A percentile compares a stretch with the other conserved stretches of the same genome.
phyloP scores from a whole-genome alignment of 2,888 invertebrate genomes.

The Scaptomyza polygonia region DNA sequence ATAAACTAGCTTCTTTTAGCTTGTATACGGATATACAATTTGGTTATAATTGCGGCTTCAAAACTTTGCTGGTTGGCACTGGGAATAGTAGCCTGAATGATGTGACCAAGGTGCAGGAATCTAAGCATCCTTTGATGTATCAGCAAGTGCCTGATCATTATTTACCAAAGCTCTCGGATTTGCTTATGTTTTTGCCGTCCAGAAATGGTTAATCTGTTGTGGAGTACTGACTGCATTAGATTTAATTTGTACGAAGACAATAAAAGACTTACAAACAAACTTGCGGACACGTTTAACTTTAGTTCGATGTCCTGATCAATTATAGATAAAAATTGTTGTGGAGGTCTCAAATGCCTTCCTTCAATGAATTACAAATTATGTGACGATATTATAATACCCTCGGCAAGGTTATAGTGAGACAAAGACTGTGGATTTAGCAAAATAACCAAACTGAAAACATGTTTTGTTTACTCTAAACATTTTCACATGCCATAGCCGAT shows the following conservation, averaged over 20 bases:
- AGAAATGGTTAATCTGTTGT: constrained; percentile 37
- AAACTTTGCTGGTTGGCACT: constrained; percentile 62
- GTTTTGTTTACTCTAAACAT: constrained; percentile 64
- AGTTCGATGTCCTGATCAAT: constrained; percentile 5
- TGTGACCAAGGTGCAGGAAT: constrained; percentile 34
- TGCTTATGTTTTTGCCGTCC: constrained; percentile 50
- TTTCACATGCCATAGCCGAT: constrained; percentile 51
- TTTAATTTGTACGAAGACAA: not conserved
- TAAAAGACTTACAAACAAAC: not conserved
- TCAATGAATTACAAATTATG: constrained; percentile 11
- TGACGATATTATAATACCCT: constrained; percentile 17
- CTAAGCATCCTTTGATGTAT: constrained; percentile 38
- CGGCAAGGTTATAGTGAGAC: constrained; percentile 34
- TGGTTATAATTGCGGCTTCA: constrained; percentile 68
- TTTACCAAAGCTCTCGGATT: constrained; percentile 43
- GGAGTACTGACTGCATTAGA: too few relatives aligned
- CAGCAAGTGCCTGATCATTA: constrained; percentile 60
- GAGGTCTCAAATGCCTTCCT: constrained; percentile 1
- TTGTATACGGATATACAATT: constrained; percentile 58
- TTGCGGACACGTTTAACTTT: not conserved
- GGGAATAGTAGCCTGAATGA: constrained; percentile 52
- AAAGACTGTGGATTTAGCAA: constrained; percentile 53
- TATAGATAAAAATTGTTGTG: constrained; percentile 1
- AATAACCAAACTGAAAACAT: constrained; percentile 31
- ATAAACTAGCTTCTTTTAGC: constrained; percentile 8